These are phyloP conservation scores for Daboia siamensis DNA, from an alignment of 2,113 vertebrate genomes.

Conservation along the genomic window DNA sequence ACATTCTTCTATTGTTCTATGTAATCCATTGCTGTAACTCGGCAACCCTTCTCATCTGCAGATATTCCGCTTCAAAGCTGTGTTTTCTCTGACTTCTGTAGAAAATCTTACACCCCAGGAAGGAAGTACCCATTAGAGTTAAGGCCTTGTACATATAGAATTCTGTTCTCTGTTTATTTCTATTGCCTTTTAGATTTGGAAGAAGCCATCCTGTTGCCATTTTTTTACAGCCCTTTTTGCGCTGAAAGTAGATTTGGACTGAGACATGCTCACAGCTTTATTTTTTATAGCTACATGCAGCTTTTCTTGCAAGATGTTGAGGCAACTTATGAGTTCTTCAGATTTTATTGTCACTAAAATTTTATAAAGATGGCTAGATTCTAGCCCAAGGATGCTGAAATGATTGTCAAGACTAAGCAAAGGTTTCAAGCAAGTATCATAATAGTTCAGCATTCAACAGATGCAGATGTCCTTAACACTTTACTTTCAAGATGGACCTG, in stretches of 20 bases:
- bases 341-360: not conserved
- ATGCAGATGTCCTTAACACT: not conserved
- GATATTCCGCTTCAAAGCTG: not conserved
- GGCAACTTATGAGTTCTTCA: not conserved
- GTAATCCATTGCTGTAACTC: not conserved
- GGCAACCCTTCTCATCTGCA: not conserved
- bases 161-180: not conserved
- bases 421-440: not conserved
- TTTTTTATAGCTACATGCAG: not conserved
- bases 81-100: not conserved
- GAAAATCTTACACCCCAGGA: not conserved
- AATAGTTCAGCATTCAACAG: not conserved
- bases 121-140: not conserved
- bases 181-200: not conserved
- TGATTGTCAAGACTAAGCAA: not conserved
- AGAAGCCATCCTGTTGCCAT: not conserved
- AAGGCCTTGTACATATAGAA: not conserved
- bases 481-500: not conserved
- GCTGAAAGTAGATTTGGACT: not conserved
- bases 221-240: not conserved
- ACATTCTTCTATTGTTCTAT: slow-evolving; percentile 1
- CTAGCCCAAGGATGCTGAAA: not conserved
- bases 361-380: not conserved
- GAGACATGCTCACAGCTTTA: not conserved
- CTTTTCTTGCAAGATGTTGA: not conserved